A percentile compares a stretch with the other conserved stretches of the same genome.
Conservation (phyloP, 2,888 invertebrate species). For the Apamea anceps region DNA sequence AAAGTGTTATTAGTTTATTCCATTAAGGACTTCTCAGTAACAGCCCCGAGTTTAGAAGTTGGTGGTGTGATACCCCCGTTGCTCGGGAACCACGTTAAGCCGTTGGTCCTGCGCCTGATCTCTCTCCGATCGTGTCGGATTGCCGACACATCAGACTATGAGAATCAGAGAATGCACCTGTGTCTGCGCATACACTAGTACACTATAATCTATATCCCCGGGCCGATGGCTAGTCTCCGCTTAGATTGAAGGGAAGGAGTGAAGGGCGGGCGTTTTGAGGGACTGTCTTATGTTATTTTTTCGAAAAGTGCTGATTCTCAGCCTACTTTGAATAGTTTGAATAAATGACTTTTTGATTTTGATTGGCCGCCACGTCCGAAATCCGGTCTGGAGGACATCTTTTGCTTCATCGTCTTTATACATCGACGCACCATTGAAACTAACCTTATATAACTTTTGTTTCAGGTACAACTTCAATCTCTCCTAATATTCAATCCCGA, state of each 20-base stretch:
- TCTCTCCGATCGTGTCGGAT: background rate
- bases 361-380: background rate
- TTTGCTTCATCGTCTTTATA: background rate
- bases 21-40: background rate
- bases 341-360: too few species aligned
- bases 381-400: background rate
- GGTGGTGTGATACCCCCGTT: background rate
- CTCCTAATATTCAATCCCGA: background rate
- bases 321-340: too few species aligned
- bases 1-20: background rate
- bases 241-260: background rate
- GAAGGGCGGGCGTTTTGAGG: too few species aligned
- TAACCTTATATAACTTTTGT: constrained; percentile 6
- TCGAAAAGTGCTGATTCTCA: too few species aligned
- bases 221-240: background rate
- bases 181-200: background rate
- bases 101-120: background rate
- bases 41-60: background rate
- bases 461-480: constrained; percentile 32
- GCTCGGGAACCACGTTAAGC: background rate
- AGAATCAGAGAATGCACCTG: background rate
- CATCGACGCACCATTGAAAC: background rate
- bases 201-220: too few species aligned
- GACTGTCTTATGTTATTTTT: too few species aligned
- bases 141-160: background rate